A percentile compares a stretch with the other conserved stretches of the same genome.
Evolutionary conservation across 2,113 vertebrate genomes (phyloP).

Genomic region (Dasyornis broadbenti): DNA sequence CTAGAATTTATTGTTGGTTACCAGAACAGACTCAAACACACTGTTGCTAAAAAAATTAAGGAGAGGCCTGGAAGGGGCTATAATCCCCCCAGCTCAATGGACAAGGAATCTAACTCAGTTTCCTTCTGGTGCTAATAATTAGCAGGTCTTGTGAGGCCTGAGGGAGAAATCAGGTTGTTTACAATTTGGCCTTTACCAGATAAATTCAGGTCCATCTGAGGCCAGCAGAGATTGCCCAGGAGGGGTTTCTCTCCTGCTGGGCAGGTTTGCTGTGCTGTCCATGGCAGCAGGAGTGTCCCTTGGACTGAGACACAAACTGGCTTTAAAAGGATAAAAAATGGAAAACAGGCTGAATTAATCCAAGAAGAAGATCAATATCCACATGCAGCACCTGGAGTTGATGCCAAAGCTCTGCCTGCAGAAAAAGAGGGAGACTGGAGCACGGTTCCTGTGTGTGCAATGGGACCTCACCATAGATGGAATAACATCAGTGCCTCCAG

Average conservation of each 20-base stretch:
- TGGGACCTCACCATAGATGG: background rate
- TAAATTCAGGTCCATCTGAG: conserved; percentile 6
- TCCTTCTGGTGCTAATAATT: background rate
- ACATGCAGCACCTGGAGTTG: background rate
- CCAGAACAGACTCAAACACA: background rate
- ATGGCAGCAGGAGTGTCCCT: background rate
- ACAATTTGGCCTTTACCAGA: conserved; percentile 26
- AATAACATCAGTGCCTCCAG: background rate
- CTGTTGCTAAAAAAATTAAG: background rate
- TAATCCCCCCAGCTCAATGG: background rate
- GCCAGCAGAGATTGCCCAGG: conserved; percentile 7
- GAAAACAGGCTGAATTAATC: background rate
- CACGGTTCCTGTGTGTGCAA: background rate
- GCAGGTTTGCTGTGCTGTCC: background rate
- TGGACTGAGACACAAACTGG: background rate
- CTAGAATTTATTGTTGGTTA: background rate
- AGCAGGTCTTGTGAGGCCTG: conserved; percentile 1
- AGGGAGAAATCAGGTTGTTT: background rate
- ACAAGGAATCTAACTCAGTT: background rate
- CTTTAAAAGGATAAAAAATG: background rate
- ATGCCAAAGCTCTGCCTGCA: background rate
- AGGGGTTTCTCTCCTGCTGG: background rate
- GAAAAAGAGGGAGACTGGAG: background rate
- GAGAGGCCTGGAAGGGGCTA: background rate
- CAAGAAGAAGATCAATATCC: background rate